Base-by-base conservation (phyloP, 2,113 vertebrate species). In the Mesembrinibis cayennensis region DNA sequence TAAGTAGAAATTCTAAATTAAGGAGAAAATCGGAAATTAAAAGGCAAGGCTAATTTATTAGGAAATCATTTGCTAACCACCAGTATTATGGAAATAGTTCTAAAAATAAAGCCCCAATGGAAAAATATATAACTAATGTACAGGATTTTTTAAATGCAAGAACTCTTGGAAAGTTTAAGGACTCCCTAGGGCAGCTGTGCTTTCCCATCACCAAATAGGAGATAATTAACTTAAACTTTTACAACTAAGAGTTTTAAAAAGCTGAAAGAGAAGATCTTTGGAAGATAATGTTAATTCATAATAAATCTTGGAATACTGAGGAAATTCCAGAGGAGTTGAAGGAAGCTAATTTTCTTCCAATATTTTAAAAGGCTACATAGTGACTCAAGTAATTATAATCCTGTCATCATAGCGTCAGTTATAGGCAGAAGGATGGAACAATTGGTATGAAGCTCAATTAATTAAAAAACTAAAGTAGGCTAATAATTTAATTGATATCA, bases 1-100 rank as follows among this genome's bases (percentile, higher is more conserved):
- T 95, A 95, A 87, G 81, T 45, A 93, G 77, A 94, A 96, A 95
- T 96, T 95, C 77, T 96, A 95, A 95, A 95, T 94, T 95, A 93
- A 82, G 84, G 74, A 91, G 70, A 94, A 97, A 95, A 95, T 95
- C 0, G 10, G 93, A 95, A 97, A 95, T 96, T 95, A 97, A 95
- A 91, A 93, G 84, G 58, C 91, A 89, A 91, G 55, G 70, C 30
- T 96, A 95, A 95, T 96, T 95, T 91, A 92, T 95, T 89, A 87
- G 83, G 56, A 94, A 94, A 89, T 91, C 5, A 70, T 97, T 95
- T 95, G 13, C 87, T 93, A 95, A 94, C 94, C 2, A 15, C 34
- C 53, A 95, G 49, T 91, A 91, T 82, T 94, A 93, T 85, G 70
- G 91, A 97, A 95, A 91, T 80, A 80, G 62, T 82, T 95, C 89